Percentiles rank a stretch among this genome's conserved stretches.
Evolutionary conservation across 2,797 vertebrate genomes (phyloP).

Genomic region (Delichon dasypus): DNA sequence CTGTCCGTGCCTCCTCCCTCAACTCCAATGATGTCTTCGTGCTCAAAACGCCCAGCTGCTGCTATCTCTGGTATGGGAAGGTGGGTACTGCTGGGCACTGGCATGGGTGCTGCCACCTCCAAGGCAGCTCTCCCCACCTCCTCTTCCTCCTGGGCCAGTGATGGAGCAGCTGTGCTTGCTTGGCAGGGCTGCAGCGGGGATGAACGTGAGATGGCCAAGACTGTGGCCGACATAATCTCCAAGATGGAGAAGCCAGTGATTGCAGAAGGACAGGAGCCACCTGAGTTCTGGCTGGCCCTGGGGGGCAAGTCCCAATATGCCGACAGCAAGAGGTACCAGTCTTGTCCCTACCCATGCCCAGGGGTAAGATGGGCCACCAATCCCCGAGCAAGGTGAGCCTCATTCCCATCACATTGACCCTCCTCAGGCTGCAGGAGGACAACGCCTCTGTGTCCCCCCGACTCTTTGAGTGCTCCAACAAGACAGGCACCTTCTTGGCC

Average conservation of each 20-base stretch:
- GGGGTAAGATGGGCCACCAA: not conserved
- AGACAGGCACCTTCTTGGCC: constrained; percentile 83
- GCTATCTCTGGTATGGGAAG: constrained; percentile 90
- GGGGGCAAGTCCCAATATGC: constrained; percentile 86
- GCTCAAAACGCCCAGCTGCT: constrained; percentile 81
- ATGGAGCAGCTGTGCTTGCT: not conserved
- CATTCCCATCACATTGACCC: accelerated
- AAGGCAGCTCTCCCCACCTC: not conserved
- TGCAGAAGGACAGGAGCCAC: constrained; percentile 86
- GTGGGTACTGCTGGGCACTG: constrained; percentile 27
- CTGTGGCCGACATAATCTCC: constrained; percentile 81
- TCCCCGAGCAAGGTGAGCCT: not conserved
- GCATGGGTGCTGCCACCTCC: not conserved
- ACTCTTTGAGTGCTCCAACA: constrained; percentile 88
- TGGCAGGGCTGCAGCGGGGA: constrained; percentile 87
- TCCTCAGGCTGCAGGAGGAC: constrained; percentile 81
- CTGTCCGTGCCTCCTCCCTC: constrained; percentile 75
- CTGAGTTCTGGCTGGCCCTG: constrained; percentile 85
- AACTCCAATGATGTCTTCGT: constrained; percentile 90
- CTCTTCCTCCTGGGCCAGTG: not conserved
- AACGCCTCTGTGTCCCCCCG: constrained; percentile 67
- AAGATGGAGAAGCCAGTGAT: constrained; percentile 83
- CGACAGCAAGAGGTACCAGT: constrained; percentile 80
- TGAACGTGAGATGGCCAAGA: constrained; percentile 86
- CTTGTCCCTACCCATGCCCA: not conserved